Percentiles rank a stretch among this genome's conserved stretches.
Conservation (phyloP, 2,113 vertebrate genomes). For the Prolemur simus region DNA sequence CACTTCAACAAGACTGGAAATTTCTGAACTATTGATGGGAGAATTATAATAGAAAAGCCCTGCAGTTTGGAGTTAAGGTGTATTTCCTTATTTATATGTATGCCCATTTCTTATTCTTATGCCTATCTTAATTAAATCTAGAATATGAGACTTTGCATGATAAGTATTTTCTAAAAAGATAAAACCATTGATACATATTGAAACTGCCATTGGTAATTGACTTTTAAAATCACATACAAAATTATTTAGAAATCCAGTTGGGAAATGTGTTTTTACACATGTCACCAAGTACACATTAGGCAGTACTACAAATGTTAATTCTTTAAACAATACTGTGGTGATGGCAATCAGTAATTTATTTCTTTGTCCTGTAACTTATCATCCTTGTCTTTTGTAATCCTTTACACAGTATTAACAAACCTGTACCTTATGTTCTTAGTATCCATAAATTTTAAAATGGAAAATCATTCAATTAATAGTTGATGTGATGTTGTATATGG, state of each 20-base stretch:
- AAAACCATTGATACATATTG: constrained; percentile 62
- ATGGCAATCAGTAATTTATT: constrained; percentile 81
- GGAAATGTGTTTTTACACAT: constrained; percentile 68
- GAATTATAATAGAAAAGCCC: constrained; percentile 62
- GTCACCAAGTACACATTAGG: constrained; percentile 64
- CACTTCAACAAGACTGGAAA: constrained; percentile 53
- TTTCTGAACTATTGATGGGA: constrained; percentile 43
- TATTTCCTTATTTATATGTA: constrained; percentile 65
- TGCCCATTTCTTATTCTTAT: constrained; percentile 69
- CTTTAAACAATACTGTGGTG: constrained; percentile 77
- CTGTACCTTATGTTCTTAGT: constrained; percentile 73
- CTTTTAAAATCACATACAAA: constrained; percentile 63
- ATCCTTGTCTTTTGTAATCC: constrained; percentile 75
- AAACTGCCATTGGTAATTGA: constrained; percentile 67
- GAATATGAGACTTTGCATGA: constrained; percentile 71
- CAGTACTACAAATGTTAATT: constrained; percentile 74
- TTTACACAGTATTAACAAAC: constrained; percentile 74
- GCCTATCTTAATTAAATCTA: constrained; percentile 65
- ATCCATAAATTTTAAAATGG: constrained; percentile 69
- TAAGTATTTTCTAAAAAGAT: constrained; percentile 75
- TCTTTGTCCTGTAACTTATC: constrained; percentile 78
- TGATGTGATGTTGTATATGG: constrained; percentile 71
- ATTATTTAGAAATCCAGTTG: constrained; percentile 71
- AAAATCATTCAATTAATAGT: constrained; percentile 69
- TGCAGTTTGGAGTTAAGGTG: constrained; percentile 70